Conservation (phyloP, 2,888 invertebrate species). For the Microctonus aethiopoides region DNA sequence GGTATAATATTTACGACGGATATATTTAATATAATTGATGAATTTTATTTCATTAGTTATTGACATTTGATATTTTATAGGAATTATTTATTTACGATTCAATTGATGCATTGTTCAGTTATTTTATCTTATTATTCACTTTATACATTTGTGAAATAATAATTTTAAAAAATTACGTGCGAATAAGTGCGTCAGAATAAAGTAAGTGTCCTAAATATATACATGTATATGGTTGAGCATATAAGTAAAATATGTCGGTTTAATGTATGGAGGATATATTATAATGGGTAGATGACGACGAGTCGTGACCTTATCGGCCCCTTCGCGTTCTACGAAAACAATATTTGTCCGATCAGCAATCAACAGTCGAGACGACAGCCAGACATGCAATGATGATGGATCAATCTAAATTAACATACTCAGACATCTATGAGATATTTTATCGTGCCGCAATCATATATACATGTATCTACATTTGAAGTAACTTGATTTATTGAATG, state of each 20-base stretch:
- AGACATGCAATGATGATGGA: constrained; percentile 64
- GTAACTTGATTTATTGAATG: too few species aligned
- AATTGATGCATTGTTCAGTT: too few species aligned
- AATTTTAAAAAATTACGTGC: too few species aligned
- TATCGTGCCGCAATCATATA: not conserved
- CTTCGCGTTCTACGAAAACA: constrained; percentile 57
- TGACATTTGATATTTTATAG: too few species aligned
- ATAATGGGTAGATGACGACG: not conserved
- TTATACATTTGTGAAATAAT: not conserved
- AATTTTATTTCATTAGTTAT: too few species aligned
- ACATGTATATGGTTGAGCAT: not conserved
- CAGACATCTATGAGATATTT: constrained; percentile 47
- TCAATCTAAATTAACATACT: constrained; percentile 65
- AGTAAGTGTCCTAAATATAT: too few species aligned
- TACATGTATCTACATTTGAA: not conserved
- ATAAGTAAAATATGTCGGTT: constrained; percentile 36
- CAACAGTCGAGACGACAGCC: constrained; percentile 64
- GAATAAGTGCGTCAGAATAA: too few species aligned
- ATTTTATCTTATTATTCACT: not conserved
- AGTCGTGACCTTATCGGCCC: constrained; percentile 13
- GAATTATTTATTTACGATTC: too few species aligned
- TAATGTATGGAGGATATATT: not conserved
- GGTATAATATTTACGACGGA: too few species aligned
- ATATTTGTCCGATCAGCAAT: constrained; percentile 58
- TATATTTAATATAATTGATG: too few species aligned